phyloP scores from a whole-genome alignment of 2,888 invertebrate species.

The Heliconius ismenius region DNA sequence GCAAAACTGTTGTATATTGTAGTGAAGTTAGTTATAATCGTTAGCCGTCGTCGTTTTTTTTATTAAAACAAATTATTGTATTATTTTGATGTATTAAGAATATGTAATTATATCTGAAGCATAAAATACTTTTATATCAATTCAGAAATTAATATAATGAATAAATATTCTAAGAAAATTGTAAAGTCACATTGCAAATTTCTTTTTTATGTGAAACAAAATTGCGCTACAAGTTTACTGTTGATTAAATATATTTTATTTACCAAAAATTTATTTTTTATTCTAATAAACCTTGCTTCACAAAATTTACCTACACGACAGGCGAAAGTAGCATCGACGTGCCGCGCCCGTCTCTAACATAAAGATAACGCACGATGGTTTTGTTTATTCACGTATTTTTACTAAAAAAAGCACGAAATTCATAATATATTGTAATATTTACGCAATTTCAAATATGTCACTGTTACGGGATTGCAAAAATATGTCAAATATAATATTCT shows the following conservation, averaged over 20 bases:
- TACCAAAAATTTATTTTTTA: too few relatives aligned
- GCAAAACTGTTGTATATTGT: slow-evolving; percentile 28
- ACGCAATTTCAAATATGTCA: slow-evolving; percentile 7
- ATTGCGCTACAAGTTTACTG: too few relatives aligned
- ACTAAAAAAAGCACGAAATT: slow-evolving; percentile 9
- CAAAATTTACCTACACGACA: not conserved
- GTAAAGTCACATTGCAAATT: too few relatives aligned
- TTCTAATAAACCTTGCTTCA: too few relatives aligned
- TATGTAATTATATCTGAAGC: too few relatives aligned
- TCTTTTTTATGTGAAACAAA: too few relatives aligned
- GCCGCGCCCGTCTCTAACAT: not conserved
- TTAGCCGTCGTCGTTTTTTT: not conserved
- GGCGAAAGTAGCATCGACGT: not conserved
- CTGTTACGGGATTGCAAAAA: slow-evolving; percentile 30
- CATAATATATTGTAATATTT: not conserved
- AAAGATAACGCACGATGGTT: slow-evolving; percentile 11
- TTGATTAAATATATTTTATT: too few relatives aligned
- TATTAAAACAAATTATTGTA: not conserved
- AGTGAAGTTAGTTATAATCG: slow-evolving; percentile 24
- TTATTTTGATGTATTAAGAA: too few relatives aligned
- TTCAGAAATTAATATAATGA: too few relatives aligned
- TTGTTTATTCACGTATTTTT: not conserved
- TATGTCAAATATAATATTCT: slow-evolving; percentile 11
- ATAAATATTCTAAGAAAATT: too few relatives aligned
- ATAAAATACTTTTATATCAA: too few relatives aligned